A percentile compares a stretch with the other conserved stretches of the same genome.
phyloP scores from a whole-genome alignment of 2,113 vertebrate species.

The Paraplagusia blochii region DNA sequence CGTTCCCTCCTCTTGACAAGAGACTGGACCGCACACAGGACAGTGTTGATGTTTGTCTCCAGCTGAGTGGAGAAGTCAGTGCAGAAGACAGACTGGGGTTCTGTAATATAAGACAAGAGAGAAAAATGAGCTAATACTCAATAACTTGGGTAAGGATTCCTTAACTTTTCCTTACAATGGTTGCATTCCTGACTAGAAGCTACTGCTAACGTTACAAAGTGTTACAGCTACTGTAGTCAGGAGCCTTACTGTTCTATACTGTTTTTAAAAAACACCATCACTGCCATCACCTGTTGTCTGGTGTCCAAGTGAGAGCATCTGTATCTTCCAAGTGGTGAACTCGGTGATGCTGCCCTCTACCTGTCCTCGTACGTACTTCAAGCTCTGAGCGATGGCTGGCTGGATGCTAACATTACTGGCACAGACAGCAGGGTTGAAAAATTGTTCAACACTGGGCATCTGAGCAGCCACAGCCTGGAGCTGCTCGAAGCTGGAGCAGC shows the following conservation, averaged over 20 bases:
- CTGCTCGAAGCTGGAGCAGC: slow-evolving; percentile 76
- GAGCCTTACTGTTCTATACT: too few species aligned
- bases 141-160: too few species aligned
- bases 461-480: slow-evolving; percentile 77
- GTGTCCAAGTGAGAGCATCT: slow-evolving; percentile 71
- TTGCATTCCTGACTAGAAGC: too few species aligned
- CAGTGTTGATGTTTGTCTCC: slow-evolving; percentile 80
- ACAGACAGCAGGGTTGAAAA: slow-evolving; percentile 75
- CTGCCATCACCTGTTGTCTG: slow-evolving; percentile 54
- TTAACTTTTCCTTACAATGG: too few species aligned
- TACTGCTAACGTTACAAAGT: too few species aligned
- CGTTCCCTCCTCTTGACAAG: slow-evolving; percentile 79
- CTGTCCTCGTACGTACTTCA: slow-evolving; percentile 80
- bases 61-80: slow-evolving; percentile 82
- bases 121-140: background rate
- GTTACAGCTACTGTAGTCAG: too few species aligned
- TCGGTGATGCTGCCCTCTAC: slow-evolving; percentile 74
- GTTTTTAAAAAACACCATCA: too few species aligned
- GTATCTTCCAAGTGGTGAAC: slow-evolving; percentile 85
- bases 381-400: slow-evolving; percentile 76
- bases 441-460: slow-evolving; percentile 77
- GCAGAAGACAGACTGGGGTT: slow-evolving; percentile 70
- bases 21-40: slow-evolving; percentile 87
- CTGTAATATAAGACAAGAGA: slow-evolving; percentile 18
- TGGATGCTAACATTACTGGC: slow-evolving; percentile 50